phyloP scores from a whole-genome alignment of 2,888 invertebrate species.

The Prenolepis imparis region DNA sequence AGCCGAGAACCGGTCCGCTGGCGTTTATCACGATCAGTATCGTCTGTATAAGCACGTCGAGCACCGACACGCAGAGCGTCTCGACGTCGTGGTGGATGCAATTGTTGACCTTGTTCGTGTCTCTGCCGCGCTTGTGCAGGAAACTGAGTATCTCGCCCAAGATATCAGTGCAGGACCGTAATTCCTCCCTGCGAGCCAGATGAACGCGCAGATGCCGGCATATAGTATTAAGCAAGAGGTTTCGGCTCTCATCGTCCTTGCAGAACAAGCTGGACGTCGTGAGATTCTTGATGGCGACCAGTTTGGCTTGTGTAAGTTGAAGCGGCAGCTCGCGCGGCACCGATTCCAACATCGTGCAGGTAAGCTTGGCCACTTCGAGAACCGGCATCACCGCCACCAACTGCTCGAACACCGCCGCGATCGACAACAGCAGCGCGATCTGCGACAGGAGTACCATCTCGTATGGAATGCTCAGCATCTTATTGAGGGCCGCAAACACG shows the following conservation, averaged over 20 bases:
- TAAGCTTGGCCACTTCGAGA: slow-evolving; percentile 92
- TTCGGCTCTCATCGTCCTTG: slow-evolving; percentile 93
- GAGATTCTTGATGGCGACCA: slow-evolving; percentile 94
- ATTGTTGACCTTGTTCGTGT: slow-evolving; percentile 88
- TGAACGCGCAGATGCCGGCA: slow-evolving; percentile 95
- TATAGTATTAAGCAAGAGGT: slow-evolving; percentile 93
- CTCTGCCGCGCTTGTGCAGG: slow-evolving; percentile 88
- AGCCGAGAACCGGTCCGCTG: slow-evolving; percentile 91
- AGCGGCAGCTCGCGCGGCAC: slow-evolving; percentile 90
- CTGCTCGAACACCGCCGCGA: slow-evolving; percentile 94
- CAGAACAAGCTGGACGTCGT: slow-evolving; percentile 91
- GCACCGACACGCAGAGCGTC: slow-evolving; percentile 92
- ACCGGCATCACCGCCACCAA: slow-evolving; percentile 91
- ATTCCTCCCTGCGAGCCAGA: slow-evolving; percentile 93
- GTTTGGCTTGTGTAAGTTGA: slow-evolving; percentile 92
- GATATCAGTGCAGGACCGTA: slow-evolving; percentile 94
- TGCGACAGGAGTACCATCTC: slow-evolving; percentile 93
- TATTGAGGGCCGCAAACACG: slow-evolving; percentile 92
- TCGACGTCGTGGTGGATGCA: slow-evolving; percentile 93
- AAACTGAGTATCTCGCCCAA: slow-evolving; percentile 93
- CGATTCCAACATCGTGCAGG: slow-evolving; percentile 93
- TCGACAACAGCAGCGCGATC: slow-evolving; percentile 93
- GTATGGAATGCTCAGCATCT: slow-evolving; percentile 91
- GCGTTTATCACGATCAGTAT: slow-evolving; percentile 94
- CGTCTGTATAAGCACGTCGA: slow-evolving; percentile 95